These are phyloP conservation scores for Tenthredo mesomela DNA, from an alignment of 2,888 invertebrate genomes.

Conservation along the genomic window DNA sequence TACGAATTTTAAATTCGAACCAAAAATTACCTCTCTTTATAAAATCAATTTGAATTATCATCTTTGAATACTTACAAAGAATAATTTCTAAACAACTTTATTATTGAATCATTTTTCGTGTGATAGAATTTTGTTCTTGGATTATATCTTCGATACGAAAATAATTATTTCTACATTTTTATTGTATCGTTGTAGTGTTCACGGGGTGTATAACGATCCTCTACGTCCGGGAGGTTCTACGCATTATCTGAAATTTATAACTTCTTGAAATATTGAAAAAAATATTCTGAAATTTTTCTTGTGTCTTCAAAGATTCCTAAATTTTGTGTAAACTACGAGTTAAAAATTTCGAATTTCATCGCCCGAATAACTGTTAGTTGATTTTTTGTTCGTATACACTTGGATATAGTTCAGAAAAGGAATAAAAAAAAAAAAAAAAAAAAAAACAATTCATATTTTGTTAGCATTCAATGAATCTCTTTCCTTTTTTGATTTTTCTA, in stretches of 20 bases:
- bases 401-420: neutral
- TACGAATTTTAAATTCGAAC: neutral
- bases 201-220: neutral
- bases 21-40: neutral
- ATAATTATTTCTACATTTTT: neutral
- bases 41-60: neutral
- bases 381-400: neutral
- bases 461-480: neutral
- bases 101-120: too few species aligned
- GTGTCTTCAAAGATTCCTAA: neutral
- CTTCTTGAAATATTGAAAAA: neutral
- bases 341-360: neutral
- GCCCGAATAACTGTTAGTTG: neutral
- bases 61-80: neutral
- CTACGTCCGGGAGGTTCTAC: neutral
- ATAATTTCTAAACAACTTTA: neutral
- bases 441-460: neutral
- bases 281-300: neutral
- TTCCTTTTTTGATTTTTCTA: neutral
- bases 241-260: neutral
- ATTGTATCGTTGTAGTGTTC: neutral
- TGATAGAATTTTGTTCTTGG: too few species aligned
- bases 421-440: neutral
- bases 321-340: neutral
- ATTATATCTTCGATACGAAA: neutral